Conservation (phyloP, 2,113 vertebrate genomes). For the Arizona elegans region DNA sequence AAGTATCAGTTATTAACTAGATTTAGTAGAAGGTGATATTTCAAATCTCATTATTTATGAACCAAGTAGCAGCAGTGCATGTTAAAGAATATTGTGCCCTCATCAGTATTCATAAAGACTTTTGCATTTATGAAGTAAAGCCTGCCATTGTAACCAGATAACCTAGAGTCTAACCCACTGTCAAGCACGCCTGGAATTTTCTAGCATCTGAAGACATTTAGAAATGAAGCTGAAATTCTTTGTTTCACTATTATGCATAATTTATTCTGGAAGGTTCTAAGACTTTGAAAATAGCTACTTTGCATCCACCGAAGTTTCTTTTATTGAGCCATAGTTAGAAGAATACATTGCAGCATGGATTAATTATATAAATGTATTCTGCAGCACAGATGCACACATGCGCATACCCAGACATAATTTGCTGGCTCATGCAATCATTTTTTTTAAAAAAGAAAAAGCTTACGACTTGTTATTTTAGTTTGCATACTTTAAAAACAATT, state of each 20-base stretch:
- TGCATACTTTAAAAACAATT: background rate
- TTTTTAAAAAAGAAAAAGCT: background rate
- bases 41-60: background rate
- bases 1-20: background rate
- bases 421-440: background rate
- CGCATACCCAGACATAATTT: accelerated
- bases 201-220: background rate
- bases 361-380: background rate
- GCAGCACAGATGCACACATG: background rate
- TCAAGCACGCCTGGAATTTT: background rate
- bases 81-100: background rate
- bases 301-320: background rate
- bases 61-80: background rate
- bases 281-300: background rate
- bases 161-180: background rate
- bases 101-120: background rate
- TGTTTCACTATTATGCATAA: background rate
- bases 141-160: background rate
- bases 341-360: background rate
- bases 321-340: background rate
- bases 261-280: background rate
- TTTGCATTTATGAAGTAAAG: background rate
- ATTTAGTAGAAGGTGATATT: background rate
- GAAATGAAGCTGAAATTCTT: background rate
- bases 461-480: background rate